Conservation (phyloP, 2,888 invertebrate genomes). For the Cerastis rubricosa region DNA sequence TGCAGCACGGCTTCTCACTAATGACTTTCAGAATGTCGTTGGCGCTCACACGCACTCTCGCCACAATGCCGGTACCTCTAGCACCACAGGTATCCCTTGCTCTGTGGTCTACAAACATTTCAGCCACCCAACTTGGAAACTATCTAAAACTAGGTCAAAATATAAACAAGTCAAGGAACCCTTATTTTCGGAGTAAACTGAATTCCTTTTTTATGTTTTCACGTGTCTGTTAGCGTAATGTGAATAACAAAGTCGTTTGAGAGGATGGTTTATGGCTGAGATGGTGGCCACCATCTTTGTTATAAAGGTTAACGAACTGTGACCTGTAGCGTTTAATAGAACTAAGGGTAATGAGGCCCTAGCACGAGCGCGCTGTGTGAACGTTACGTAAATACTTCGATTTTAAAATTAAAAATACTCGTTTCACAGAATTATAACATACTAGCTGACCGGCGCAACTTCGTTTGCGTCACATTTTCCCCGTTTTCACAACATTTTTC, state of each 20-base stretch:
- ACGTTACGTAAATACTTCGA: too few relatives aligned
- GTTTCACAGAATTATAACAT: too few relatives aligned
- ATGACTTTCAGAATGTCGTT: too few relatives aligned
- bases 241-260: slow-evolving; percentile 50
- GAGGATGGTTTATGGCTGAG: slow-evolving; percentile 26
- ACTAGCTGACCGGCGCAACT: too few relatives aligned
- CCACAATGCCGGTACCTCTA: background rate
- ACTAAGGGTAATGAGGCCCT: too few relatives aligned
- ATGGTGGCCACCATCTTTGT: slow-evolving; percentile 15
- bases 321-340: background rate
- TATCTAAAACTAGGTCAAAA: slow-evolving; percentile 46
- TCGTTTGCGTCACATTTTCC: too few relatives aligned
- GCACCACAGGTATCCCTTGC: background rate
- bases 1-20: too few relatives aligned
- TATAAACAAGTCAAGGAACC: slow-evolving; percentile 47
- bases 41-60: too few relatives aligned
- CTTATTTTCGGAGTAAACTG: background rate
- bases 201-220: slow-evolving; percentile 7
- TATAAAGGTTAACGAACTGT: slow-evolving; percentile 26
- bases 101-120: slow-evolving; percentile 9
- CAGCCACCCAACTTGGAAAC: background rate
- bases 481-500: too few relatives aligned
- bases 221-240: slow-evolving; percentile 15
- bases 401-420: too few relatives aligned
- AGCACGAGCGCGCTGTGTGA: too few relatives aligned